These are phyloP conservation scores for Napeogenes sylphis DNA, from an alignment of 2,888 invertebrate genomes.

Conservation along the genomic window DNA sequence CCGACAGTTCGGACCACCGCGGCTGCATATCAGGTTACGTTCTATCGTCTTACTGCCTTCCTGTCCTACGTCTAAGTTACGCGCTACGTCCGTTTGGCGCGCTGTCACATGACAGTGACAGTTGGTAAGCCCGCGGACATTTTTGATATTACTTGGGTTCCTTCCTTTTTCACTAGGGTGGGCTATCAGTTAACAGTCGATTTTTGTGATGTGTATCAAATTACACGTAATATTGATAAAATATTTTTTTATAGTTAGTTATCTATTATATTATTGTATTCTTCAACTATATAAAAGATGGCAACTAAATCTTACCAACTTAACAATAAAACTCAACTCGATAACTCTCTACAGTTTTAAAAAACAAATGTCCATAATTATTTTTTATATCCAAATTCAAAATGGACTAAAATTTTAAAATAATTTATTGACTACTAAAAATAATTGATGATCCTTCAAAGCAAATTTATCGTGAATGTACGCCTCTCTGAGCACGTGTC, in stretches of 20 bases:
- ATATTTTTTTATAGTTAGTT: not conserved
- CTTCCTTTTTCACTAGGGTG: constrained; percentile 45
- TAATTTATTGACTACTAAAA: constrained; percentile 4
- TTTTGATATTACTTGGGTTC: constrained; percentile 39
- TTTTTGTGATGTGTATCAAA: constrained; percentile 14
- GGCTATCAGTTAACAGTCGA: constrained; percentile 38
- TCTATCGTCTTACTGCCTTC: constrained; percentile 74
- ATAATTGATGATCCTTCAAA: constrained; percentile 16
- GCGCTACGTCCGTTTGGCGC: constrained; percentile 57
- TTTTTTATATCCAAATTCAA: too few relatives aligned
- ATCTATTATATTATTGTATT: too few relatives aligned
- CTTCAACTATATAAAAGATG: too few relatives aligned
- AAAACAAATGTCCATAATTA: too few relatives aligned
- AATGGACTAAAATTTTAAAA: not conserved
- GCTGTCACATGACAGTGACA: constrained; percentile 42
- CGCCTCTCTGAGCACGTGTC: constrained; percentile 49
- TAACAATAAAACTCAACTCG: too few relatives aligned
- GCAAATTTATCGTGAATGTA: constrained; percentile 36
- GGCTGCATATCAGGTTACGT: constrained; percentile 64
- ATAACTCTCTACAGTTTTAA: too few relatives aligned
- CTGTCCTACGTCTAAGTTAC: constrained; percentile 75
- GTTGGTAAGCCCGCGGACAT: constrained; percentile 58
- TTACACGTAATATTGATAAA: constrained; percentile 15
- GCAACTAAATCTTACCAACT: too few relatives aligned
- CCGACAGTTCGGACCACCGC: constrained; percentile 65